phyloP scores from a whole-genome alignment of 2,113 vertebrate genomes.

The Calypte anna region DNA sequence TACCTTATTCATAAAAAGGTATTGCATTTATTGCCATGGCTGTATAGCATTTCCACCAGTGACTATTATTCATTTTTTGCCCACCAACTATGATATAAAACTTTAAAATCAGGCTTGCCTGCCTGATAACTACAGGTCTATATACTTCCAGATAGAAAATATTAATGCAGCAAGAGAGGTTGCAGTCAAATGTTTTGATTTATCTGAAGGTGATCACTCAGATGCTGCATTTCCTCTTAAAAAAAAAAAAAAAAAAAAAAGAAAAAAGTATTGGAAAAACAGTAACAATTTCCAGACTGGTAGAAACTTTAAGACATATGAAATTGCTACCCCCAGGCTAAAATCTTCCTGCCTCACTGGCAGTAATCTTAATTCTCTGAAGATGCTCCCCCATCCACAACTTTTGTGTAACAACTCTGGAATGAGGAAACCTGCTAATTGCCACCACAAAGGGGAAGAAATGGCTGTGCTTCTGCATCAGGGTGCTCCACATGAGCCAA shows the following conservation, averaged over 20 bases:
- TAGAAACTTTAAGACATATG: not conserved
- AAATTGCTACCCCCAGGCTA: not conserved
- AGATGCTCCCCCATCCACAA: not conserved
- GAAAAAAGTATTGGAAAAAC: not conserved
- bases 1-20: not conserved
- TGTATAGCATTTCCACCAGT: not conserved
- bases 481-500: not conserved
- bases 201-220: not conserved
- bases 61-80: not conserved
- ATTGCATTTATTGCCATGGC: not conserved
- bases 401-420: not conserved
- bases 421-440: not conserved
- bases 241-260: not conserved
- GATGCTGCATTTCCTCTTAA: not conserved
- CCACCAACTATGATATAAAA: not conserved
- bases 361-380: not conserved
- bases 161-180: not conserved
- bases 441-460: not conserved
- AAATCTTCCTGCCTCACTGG: not conserved
- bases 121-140: not conserved
- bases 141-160: not conserved
- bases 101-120: not conserved
- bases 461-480: not conserved
- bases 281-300: not conserved
- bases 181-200: not conserved